These are phyloP conservation scores for Irena cyanogastra DNA, from an alignment of 2,113 vertebrate genomes.

Conservation along the genomic window DNA sequence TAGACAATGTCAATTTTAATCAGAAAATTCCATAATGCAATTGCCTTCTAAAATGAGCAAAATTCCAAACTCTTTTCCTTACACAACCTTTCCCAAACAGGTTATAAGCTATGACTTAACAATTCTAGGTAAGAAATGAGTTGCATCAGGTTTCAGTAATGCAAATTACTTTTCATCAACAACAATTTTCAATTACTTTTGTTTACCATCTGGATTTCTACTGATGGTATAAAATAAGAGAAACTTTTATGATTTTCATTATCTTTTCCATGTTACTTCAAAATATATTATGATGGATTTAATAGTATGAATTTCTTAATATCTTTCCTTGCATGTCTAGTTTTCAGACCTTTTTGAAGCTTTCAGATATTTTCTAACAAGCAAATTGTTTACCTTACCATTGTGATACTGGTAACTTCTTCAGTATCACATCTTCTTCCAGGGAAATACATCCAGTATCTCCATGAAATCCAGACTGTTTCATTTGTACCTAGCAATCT, in stretches of 20 bases:
- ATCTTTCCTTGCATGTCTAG: not conserved
- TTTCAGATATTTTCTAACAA: not conserved
- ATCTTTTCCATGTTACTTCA: not conserved
- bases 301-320: not conserved
- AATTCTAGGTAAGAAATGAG: not conserved
- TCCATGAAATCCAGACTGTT: not conserved
- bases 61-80: not conserved
- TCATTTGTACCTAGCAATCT: not conserved
- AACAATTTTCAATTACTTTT: not conserved
- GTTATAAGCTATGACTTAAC: not conserved
- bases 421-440: not conserved
- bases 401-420: not conserved
- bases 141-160: not conserved
- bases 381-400: not conserved
- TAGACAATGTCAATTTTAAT: not conserved
- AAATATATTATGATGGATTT: not conserved
- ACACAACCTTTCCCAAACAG: not conserved
- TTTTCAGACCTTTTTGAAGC: not conserved
- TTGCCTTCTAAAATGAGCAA: not conserved
- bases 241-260: not conserved
- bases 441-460: not conserved
- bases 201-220: not conserved
- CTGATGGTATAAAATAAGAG: not conserved
- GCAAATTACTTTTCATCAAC: not conserved
- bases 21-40: not conserved